Evolutionary conservation across 2,113 vertebrate species (phyloP).

Genomic region (Dermatemys mawii): DNA sequence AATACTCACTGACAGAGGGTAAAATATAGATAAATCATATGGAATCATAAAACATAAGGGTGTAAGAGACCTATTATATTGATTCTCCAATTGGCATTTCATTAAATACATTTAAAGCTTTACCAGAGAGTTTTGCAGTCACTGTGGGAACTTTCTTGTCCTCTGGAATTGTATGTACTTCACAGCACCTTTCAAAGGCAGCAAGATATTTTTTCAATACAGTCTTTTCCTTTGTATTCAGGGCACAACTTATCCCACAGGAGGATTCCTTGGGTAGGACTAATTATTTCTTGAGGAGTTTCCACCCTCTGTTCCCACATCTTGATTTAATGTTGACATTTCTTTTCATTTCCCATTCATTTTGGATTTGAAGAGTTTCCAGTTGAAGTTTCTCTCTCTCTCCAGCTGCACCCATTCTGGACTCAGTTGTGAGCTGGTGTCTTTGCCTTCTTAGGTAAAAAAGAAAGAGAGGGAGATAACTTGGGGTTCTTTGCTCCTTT

Average conservation of each 20-base stretch:
- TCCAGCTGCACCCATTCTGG: background rate
- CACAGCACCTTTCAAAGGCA: background rate
- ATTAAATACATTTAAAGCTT: background rate
- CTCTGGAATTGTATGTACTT: background rate
- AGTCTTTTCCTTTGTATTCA: background rate
- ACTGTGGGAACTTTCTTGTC: background rate
- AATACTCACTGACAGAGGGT: background rate
- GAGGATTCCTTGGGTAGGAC: background rate
- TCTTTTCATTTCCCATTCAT: background rate
- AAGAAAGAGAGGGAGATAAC: background rate
- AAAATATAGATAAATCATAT: background rate
- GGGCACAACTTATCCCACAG: background rate
- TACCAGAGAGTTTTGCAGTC: background rate
- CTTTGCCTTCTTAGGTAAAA: background rate
- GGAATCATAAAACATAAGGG: background rate
- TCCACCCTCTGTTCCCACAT: background rate
- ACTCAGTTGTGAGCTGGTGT: background rate
- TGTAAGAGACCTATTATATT: background rate
- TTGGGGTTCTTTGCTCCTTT: background rate
- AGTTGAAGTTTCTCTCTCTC: background rate
- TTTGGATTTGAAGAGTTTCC: background rate
- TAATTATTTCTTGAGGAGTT: background rate
- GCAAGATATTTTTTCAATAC: background rate
- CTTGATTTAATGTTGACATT: background rate
- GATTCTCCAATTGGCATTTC: background rate